These are phyloP conservation scores for Rhorus exstirpatorius DNA, from an alignment of 2,888 invertebrate species.

Conservation along the genomic window DNA sequence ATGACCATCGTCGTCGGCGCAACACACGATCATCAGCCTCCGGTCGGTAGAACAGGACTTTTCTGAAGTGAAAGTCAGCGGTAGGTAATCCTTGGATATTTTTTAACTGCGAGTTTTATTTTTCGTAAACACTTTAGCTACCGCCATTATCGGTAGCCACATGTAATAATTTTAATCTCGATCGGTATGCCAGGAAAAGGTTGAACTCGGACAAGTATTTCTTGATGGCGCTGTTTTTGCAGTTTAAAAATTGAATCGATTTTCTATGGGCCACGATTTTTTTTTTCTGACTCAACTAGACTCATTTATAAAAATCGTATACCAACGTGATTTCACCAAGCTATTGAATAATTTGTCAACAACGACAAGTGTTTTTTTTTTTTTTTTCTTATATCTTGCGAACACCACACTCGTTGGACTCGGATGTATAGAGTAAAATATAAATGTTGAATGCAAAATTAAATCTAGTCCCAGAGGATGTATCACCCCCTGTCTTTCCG, in stretches of 20 bases:
- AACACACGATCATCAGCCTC: not conserved
- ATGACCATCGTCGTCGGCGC: not conserved
- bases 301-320: not conserved
- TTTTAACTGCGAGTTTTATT: too few relatives aligned
- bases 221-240: conserved; percentile 6
- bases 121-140: not conserved
- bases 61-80: conserved; percentile 5
- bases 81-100: not conserved
- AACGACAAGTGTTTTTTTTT: too few relatives aligned
- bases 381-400: not conserved
- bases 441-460: not conserved
- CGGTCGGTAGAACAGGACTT: conserved; percentile 27
- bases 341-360: not conserved
- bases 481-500: conserved; percentile 14
- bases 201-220: not conserved
- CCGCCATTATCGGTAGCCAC: not conserved
- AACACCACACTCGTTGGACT: not conserved
- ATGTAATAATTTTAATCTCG: not conserved
- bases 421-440: not conserved
- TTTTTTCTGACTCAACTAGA: not conserved
- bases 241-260: not conserved
- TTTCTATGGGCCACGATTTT: not conserved
- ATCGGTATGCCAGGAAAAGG: conserved; percentile 14
- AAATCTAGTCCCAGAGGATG: conserved; percentile 8
- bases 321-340: not conserved